Base-by-base conservation (phyloP, 2,888 invertebrate genomes). In the Eristalis arbustorum region DNA sequence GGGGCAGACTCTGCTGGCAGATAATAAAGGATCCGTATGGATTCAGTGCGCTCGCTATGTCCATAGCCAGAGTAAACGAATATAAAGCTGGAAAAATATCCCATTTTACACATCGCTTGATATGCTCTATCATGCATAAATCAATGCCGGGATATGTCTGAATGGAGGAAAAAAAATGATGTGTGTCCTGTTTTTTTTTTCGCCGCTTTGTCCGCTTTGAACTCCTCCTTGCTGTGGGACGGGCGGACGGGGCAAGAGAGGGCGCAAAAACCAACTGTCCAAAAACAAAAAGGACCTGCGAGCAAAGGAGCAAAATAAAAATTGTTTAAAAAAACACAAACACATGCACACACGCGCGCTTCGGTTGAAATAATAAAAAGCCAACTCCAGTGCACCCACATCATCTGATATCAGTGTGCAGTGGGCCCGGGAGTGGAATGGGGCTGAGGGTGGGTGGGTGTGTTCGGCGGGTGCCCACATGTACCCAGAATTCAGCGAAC, bases 31-130 rank as follows among this genome's bases (percentile, higher is more conserved):
- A 87, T 75, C 71, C 66, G 68, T 57, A 71, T 40, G 71, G 40
- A 75, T 75, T 62, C 71, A 31, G 62, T 66, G 28, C 31, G 25
- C 61, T 14, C 72, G 57, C 81, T 42, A 77, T 77, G 71, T 49
- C 31, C 73, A 78, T 56, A 75, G 42, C 79, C 78, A 49, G 87
- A 83, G 75, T 83, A 83, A 82, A 87, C 87, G 87, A 87, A 87
- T 87, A 87, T 87, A 89, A 89, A 88, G 89, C 84, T 69, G 88
- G 89, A 89, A 89, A 83, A 88, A 89, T 90, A 89, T 89, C 88
- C 89, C 90, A 91, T 91, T 92, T 92, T 91, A 90, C 92, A 91
- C 90, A 89, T 91, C 89, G 90, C 85, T 91, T 91, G 90, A 90
- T 91, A 88, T 88, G 90, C 89, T 89, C 90, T 89, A 89, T 91